Evolutionary conservation across 2,888 invertebrate species (phyloP), one percentile per base, ranked within the genome.

Genomic region (Acanthosoma haemorrhoidale): DNA sequence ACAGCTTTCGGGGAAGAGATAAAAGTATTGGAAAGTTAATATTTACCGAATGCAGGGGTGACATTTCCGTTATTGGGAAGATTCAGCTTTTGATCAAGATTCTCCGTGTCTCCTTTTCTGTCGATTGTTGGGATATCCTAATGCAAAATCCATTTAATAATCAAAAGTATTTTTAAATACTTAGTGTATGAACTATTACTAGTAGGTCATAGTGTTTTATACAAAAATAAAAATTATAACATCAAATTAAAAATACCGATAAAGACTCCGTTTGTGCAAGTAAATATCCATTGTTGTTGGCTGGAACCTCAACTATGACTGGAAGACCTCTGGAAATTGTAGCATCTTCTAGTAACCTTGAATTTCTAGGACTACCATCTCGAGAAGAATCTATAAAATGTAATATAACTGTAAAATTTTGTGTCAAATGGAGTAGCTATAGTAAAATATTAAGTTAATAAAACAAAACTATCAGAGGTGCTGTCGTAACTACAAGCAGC

Each of bases 291-390:
- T 78, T 78, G 72, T 75, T 75, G 67, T 76, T 76, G 36, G 73
- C 71, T 18, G 72, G 72, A 11, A 70, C 71, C 69, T 75, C 74
- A n/a, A 72, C 69, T 15, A 75, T 75, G 18, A 72, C 73, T 13
- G 75, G 73, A n/a, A 75, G 70, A 11, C 70, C 67, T 57, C 70
- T 70, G 39, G 58, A 43, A 34, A 34, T 70, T 11, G 25, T 43
- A 15, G 63, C 69, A 39, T 86, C 86, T 77, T 86, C 85, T 3
- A 84, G 84, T 68, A 88, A 82, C 78, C 84, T 82, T 70, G 83
- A 82, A 77, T 83, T 82, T 73, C 81, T 80, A 18, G 86, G 86
- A 76, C 85, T 86, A 67, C 82, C 83, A 76, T 84, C 85, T 21
- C 86, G 84, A 4, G 86, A 85, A 11, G 86, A 85, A 77, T 86